These are phyloP conservation scores for Bufo bufo DNA, from an alignment of 2,113 vertebrate species.

Conservation along the genomic window DNA sequence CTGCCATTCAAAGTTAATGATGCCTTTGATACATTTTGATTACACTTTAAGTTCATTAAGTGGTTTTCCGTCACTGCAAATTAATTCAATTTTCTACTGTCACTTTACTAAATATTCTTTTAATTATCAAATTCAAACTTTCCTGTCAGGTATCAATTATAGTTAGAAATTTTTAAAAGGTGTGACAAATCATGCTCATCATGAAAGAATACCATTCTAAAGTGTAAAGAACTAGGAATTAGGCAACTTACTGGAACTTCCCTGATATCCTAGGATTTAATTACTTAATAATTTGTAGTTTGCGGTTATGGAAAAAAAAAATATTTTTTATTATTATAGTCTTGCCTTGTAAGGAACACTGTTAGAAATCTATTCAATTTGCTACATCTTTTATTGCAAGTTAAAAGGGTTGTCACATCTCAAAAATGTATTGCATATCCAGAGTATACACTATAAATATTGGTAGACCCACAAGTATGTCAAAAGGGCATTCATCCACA, in stretches of 20 bases:
- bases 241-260: background rate
- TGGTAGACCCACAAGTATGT: no score
- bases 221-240: background rate
- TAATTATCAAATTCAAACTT: constrained; percentile 20
- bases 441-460: no score
- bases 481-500: no score
- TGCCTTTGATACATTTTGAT: constrained; percentile 30
- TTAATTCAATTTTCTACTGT: constrained; percentile 34
- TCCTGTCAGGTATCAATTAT: constrained; percentile 38
- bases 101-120: constrained; percentile 13
- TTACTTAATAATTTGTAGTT: background rate
- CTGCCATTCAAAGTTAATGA: constrained; percentile 25
- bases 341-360: no score
- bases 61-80: constrained; percentile 3
- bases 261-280: background rate
- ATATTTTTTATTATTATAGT: no score
- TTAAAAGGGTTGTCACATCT: no score
- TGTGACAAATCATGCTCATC: background rate
- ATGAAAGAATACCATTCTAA: background rate
- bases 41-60: constrained; percentile 22
- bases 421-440: no score
- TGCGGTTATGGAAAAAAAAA: background rate
- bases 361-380: no score
- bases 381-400: no score
- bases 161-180: constrained; percentile 7